phyloP scores from a whole-genome alignment of 2,888 invertebrate species.

The Osmoderma eremita region DNA sequence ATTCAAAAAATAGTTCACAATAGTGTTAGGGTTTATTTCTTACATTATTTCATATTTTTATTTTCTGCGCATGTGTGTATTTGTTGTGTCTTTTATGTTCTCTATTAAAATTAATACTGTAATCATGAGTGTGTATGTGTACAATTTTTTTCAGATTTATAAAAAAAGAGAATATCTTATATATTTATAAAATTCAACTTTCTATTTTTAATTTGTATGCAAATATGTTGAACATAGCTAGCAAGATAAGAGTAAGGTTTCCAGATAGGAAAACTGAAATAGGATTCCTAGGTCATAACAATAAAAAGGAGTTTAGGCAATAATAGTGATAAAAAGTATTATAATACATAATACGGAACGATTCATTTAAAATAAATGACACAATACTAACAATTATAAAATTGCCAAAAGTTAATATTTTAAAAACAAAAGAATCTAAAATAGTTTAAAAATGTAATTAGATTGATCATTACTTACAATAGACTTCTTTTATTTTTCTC shows the following conservation, averaged over 20 bases:
- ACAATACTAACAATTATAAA: constrained; percentile 34
- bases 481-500: constrained; percentile 32
- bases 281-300: constrained; percentile 7
- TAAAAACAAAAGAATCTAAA: constrained; percentile 35
- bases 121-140: constrained; percentile 42
- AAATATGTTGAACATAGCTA: constrained; percentile 50
- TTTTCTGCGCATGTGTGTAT: constrained; percentile 28
- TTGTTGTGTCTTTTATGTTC: constrained; percentile 17
- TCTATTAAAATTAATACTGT: constrained; percentile 44
- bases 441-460: constrained; percentile 30
- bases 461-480: constrained; percentile 14
- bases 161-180: constrained; percentile 38
- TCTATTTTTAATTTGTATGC: constrained; percentile 44
- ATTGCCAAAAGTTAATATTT: constrained; percentile 28
- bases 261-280: constrained; percentile 3
- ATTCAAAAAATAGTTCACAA: constrained; percentile 41
- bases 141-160: constrained; percentile 33
- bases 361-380: constrained; percentile 26
- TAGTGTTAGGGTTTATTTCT: constrained; percentile 35
- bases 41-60: constrained; percentile 38
- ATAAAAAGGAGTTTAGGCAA: constrained; percentile 6
- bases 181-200: constrained; percentile 44
- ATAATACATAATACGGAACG: constrained; percentile 10
- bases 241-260: constrained; percentile 40
- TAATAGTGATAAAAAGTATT: constrained; percentile 11